Conservation (phyloP, 1,140 invertebrate genomes). For the Drosophila murphyi region DNA sequence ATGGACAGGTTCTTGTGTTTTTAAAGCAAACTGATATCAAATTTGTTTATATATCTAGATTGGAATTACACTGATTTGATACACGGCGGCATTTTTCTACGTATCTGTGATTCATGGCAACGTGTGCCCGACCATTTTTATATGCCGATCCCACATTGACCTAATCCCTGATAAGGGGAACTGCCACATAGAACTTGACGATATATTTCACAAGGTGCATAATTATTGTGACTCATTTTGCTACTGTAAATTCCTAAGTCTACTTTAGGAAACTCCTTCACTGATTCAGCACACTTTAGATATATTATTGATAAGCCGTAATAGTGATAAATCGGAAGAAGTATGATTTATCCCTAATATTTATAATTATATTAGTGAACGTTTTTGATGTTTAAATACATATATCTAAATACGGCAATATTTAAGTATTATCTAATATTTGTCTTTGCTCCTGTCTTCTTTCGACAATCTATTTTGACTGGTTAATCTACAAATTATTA, state of each 20-base stretch:
- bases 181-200: not conserved
- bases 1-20: not conserved
- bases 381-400: not conserved
- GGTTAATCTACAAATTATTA: too few species aligned
- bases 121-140: not conserved
- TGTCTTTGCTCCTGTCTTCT: too few species aligned
- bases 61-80: constrained; percentile 1
- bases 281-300: constrained; percentile 23
- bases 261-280: constrained; percentile 7
- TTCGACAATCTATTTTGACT: too few species aligned
- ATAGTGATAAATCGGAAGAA: not conserved
- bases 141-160: constrained; percentile 3
- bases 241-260: not conserved
- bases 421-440: too few species aligned
- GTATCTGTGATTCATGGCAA: constrained; percentile 24
- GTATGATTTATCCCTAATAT: not conserved
- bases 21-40: constrained; percentile 21
- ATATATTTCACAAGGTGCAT: not conserved
- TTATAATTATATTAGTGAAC: not conserved
- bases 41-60: constrained; percentile 15
- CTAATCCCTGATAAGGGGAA: constrained; percentile 19
- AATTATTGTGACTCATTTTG: constrained; percentile 21
- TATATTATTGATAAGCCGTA: not conserved
- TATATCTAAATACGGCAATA: not conserved
- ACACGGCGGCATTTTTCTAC: not conserved